Conservation (phyloP, 2,888 invertebrate genomes). For the Lucinisca nassula region DNA sequence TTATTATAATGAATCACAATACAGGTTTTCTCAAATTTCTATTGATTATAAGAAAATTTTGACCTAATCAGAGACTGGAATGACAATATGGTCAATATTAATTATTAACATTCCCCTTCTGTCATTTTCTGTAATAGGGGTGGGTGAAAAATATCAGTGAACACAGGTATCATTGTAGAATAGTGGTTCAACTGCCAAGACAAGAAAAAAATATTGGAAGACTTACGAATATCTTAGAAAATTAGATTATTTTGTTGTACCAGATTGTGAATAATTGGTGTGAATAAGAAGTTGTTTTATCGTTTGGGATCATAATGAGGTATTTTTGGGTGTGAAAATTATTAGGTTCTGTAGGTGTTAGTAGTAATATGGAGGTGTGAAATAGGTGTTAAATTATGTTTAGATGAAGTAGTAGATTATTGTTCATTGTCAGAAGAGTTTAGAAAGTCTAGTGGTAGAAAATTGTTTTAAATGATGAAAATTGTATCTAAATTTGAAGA, state of each 20-base stretch:
- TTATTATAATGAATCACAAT: no score
- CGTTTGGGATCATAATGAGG: background rate
- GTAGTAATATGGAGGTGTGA: background rate
- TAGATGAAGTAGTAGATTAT: no score
- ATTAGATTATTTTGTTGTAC: background rate
- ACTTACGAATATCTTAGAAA: background rate
- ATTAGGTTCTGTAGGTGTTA: background rate
- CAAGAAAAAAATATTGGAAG: background rate
- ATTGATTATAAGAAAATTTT: no score
- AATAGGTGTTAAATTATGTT: background rate
- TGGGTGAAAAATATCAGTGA: background rate
- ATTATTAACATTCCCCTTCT: constrained; percentile 16
- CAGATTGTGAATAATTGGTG: constrained; percentile 4
- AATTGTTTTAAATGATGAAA: no score
- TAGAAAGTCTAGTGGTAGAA: no score
- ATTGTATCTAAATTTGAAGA: no score
- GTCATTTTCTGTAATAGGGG: background rate
- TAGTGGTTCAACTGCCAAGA: background rate
- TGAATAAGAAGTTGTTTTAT: background rate
- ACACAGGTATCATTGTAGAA: background rate
- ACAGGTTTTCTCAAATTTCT: no score
- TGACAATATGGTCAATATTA: constrained; percentile 28
- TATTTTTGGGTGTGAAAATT: background rate
- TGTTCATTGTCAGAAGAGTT: no score
- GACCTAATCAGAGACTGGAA: no score